phyloP scores from a whole-genome alignment of 2,113 vertebrate genomes.

The Elephantulus edwardii region DNA sequence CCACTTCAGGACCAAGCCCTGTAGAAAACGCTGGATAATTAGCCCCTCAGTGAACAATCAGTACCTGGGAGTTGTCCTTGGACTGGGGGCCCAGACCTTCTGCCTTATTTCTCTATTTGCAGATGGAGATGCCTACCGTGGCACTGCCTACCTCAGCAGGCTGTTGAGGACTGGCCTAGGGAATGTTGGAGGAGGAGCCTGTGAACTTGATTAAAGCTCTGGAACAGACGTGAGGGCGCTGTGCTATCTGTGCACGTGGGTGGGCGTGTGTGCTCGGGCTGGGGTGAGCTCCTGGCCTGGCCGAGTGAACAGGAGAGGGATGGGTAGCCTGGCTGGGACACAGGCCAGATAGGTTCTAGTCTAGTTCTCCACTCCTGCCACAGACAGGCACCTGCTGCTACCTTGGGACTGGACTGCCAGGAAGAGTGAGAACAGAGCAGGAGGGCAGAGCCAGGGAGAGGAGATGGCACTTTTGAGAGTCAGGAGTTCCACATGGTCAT shows the following conservation, averaged over 20 bases:
- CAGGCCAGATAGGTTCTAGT: background rate
- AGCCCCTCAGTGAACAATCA: background rate
- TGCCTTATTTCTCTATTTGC: background rate
- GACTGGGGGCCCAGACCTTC: background rate
- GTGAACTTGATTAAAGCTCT: slow-evolving; percentile 64
- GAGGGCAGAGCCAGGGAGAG: background rate
- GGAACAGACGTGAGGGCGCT: background rate
- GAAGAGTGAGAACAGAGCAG: background rate
- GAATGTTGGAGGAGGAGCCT: background rate
- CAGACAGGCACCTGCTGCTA: background rate
- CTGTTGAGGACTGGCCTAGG: background rate
- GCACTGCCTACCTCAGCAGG: slow-evolving; percentile 26
- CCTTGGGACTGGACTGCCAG: background rate
- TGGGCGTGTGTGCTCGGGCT: background rate
- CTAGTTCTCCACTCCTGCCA: background rate
- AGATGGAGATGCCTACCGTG: background rate
- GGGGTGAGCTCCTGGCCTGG: background rate
- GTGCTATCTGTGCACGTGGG: background rate
- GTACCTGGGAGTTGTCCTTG: background rate
- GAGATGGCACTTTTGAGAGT: background rate
- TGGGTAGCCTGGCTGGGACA: background rate
- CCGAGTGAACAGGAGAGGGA: background rate
- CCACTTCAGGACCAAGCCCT: background rate
- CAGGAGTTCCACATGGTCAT: background rate
- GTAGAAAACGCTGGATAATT: background rate